Conservation (phyloP, 37 sponge, comb jelly and placozoan genomes). For the Bolinopsis microptera region DNA sequence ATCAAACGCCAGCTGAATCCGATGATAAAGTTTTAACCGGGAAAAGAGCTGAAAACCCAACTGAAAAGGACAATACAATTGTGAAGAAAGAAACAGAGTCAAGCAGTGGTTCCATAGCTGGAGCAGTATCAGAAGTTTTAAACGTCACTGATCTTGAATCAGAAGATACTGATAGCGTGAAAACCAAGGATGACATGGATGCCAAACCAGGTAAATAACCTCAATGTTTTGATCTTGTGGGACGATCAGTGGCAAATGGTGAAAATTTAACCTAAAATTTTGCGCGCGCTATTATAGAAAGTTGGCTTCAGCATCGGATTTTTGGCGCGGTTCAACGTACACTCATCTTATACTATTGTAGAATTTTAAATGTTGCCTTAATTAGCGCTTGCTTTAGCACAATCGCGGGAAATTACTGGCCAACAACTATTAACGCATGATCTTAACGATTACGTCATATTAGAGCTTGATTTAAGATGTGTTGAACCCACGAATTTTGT, state of each 20-base stretch:
- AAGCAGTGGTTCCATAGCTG: too few relatives aligned
- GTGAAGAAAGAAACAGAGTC: neutral
- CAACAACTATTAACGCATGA: neutral
- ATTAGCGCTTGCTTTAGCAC: neutral
- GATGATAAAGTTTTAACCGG: neutral
- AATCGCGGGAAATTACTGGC: neutral
- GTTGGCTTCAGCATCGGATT: slow-evolving; percentile 14
- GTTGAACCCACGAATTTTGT: too few relatives aligned
- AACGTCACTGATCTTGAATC: too few relatives aligned
- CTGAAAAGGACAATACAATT: neutral
- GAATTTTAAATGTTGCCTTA: neutral
- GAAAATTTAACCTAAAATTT: slow-evolving; percentile 13
- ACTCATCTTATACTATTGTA: neutral
- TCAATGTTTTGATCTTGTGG: neutral
- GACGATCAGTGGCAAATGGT: neutral
- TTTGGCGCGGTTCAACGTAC: neutral
- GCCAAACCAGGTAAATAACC: neutral
- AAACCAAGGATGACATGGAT: neutral
- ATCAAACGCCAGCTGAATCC: neutral
- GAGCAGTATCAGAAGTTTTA: too few relatives aligned
- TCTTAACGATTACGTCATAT: too few relatives aligned
- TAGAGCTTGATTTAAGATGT: too few relatives aligned
- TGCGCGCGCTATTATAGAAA: neutral
- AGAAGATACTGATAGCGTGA: too few relatives aligned
- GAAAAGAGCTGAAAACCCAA: neutral